Evolutionary conservation across 2,113 vertebrate species (phyloP), one percentile per base, ranked within the genome.

Genomic region (Trichechus manatus): DNA sequence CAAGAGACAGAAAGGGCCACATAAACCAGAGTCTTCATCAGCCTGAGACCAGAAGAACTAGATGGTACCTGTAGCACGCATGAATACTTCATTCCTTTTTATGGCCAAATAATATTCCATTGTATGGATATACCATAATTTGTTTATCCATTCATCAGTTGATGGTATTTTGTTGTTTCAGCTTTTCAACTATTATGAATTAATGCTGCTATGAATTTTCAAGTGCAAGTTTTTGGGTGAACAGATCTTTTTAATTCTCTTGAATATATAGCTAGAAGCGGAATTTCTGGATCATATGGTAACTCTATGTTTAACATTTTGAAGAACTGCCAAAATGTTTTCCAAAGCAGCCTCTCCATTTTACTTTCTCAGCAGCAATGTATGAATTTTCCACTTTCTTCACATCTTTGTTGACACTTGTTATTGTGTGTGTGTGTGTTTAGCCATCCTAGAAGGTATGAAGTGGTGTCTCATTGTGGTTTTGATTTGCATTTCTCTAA

Each of bases 221-320:
- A 11, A 75, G 39, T 47, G 44, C 14, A 15, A 31, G 25, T 36
- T 68, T 95, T 80, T 70, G 1, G 70, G 39, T 84, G 59, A 91
- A 59, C 3, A 33, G 29, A 15, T 42, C 9, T 50, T 94, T 81
- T 85, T 10, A 74, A n/a, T 78, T 81, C 82, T 85, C 29, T 84
- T 81, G 44, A n/a, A 94, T 93, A 56, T 77, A 77, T 91, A 70
- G 27, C 23, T 68, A 59, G 31, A 27, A 68, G 47, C 75, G 9
- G 42, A 87, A 87, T 75, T 84, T 47, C 44, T 89, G 20, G 70
- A 11, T 82, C 36, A 53, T 31, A 59, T 33, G 63, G 8, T 23
- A 79, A 83, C 20, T 81, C 56, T n/a, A 6, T 29, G 56, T 84
- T 93, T 93, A 82, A 84, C 47, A 83, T 80, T 83, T 78, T 47